phyloP scores from a whole-genome alignment of 2,113 vertebrate genomes.

The Oncorhynchus clarkii region DNA sequence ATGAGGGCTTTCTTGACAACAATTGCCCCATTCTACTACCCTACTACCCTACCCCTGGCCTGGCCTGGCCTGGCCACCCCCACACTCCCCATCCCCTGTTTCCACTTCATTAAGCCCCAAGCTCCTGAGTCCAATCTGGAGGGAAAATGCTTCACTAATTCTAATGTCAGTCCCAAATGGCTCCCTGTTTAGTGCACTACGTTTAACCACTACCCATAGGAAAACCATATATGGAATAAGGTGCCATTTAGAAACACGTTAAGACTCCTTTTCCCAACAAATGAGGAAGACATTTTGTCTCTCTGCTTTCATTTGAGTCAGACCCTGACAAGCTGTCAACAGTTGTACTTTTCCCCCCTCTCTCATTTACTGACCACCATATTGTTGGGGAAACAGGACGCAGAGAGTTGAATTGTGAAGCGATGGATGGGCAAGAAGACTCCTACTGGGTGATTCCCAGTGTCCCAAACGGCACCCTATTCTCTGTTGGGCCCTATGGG shows the following conservation, averaged over 20 bases:
- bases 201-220: too few relatives aligned
- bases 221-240: too few relatives aligned
- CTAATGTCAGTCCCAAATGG: constrained; percentile 14
- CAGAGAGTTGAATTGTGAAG: background rate
- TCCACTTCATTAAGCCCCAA: constrained; percentile 80
- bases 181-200: too few relatives aligned
- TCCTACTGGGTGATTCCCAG: constrained; percentile 7
- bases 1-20: constrained; percentile 70
- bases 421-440: background rate
- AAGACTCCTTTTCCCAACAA: constrained; percentile 43
- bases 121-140: constrained; percentile 67
- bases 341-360: background rate
- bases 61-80: constrained; percentile 26
- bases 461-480: too few relatives aligned
- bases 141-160: constrained; percentile 72
- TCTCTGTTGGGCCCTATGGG: too few relatives aligned
- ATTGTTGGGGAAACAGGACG: background rate
- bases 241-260: background rate
- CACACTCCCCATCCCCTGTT: constrained; percentile 64
- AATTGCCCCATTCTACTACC: constrained; percentile 73
- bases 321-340: constrained; percentile 31
- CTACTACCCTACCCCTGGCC: constrained; percentile 13
- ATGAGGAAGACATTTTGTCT: constrained; percentile 33
- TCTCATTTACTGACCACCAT: background rate
- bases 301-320: constrained; percentile 26